A percentile compares a stretch with the other conserved stretches of the same genome.
These are phyloP conservation scores for Leptarthrus brevirostris DNA, from an alignment of 2,888 invertebrate genomes.

Conservation along the genomic window DNA sequence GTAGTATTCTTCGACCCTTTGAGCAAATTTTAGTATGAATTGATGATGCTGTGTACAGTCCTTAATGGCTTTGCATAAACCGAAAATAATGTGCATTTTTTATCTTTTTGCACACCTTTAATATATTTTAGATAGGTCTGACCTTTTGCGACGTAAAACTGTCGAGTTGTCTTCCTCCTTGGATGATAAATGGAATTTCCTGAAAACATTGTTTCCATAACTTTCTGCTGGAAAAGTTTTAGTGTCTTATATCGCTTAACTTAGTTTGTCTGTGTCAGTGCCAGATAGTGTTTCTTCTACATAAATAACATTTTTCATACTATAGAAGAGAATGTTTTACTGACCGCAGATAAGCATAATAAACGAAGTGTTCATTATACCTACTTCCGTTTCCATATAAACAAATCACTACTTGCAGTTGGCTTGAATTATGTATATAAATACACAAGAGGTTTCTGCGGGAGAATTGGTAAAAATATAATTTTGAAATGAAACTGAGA, in stretches of 20 bases:
- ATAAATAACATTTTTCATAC: slow-evolving; percentile 61
- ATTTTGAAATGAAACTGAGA: neutral
- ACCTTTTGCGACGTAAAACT: neutral
- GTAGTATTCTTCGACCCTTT: slow-evolving; percentile 62
- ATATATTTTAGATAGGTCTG: too few relatives aligned
- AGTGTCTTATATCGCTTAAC: too few relatives aligned
- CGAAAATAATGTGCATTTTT: neutral
- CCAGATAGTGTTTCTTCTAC: slow-evolving; percentile 59
- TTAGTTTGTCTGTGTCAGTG: slow-evolving; percentile 37
- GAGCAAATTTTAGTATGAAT: slow-evolving; percentile 59
- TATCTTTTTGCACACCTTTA: too few relatives aligned
- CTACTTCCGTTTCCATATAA: slow-evolving; percentile 57
- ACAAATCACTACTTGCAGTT: slow-evolving; percentile 62
- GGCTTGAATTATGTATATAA: slow-evolving; percentile 60
- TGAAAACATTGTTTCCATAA: slow-evolving; percentile 58
- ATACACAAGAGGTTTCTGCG: slow-evolving; percentile 51
- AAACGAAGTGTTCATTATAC: slow-evolving; percentile 62
- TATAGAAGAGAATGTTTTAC: slow-evolving; percentile 61
- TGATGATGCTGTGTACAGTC: slow-evolving; percentile 62
- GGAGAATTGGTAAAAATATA: too few relatives aligned
- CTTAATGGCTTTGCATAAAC: slow-evolving; percentile 58
- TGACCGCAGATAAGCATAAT: slow-evolving; percentile 61
- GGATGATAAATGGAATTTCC: slow-evolving; percentile 29
- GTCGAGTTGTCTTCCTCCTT: slow-evolving; percentile 57
- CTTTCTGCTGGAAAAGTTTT: too few relatives aligned